phyloP scores from a whole-genome alignment of 1,140 invertebrate genomes.

The Aphelenchoides fujianensis region DNA sequence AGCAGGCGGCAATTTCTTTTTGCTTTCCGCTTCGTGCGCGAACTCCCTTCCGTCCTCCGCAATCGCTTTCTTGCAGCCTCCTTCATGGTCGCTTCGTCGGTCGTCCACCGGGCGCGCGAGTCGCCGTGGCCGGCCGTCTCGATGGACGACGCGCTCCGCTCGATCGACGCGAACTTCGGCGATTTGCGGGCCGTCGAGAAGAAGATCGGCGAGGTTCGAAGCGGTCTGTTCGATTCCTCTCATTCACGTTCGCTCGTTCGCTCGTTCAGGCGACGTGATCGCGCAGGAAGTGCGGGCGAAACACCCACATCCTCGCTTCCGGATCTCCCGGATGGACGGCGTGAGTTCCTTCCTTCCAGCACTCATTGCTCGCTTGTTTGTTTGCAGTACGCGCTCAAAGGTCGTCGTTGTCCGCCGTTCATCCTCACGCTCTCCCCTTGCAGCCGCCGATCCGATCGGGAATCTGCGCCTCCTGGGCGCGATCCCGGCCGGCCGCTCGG shows the following conservation, averaged over 20 bases:
- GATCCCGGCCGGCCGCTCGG: constrained; percentile 25
- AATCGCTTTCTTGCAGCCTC: no score
- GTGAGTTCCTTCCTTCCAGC: no score
- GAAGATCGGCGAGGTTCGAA: constrained; percentile 3
- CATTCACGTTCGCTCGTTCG: not conserved
- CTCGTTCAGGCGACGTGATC: constrained; percentile 14
- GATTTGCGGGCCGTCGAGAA: not conserved
- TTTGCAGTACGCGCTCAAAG: constrained; percentile 47
- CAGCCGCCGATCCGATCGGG: constrained; percentile 35
- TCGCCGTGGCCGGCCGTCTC: constrained; percentile 37
- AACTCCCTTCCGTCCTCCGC: no score
- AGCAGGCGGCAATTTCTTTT: no score
- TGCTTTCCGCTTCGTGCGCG: no score
- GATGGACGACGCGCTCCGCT: constrained; percentile 29
- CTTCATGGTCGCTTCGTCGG: not conserved
- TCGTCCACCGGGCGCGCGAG: constrained; percentile 29
- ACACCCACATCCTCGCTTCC: constrained; percentile 24
- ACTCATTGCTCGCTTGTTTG: not conserved
- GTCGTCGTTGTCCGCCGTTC: no score
- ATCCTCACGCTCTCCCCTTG: not conserved
- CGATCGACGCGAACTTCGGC: constrained; percentile 12
- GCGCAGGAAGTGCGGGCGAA: constrained; percentile 5
- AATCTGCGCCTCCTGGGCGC: constrained; percentile 30
- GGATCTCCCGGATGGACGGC: constrained; percentile 48
- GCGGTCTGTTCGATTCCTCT: not conserved